Evolutionary conservation across 2,888 invertebrate genomes (phyloP), one percentile per base, ranked within the genome.

Genomic region (Ectemnius continuus): DNA sequence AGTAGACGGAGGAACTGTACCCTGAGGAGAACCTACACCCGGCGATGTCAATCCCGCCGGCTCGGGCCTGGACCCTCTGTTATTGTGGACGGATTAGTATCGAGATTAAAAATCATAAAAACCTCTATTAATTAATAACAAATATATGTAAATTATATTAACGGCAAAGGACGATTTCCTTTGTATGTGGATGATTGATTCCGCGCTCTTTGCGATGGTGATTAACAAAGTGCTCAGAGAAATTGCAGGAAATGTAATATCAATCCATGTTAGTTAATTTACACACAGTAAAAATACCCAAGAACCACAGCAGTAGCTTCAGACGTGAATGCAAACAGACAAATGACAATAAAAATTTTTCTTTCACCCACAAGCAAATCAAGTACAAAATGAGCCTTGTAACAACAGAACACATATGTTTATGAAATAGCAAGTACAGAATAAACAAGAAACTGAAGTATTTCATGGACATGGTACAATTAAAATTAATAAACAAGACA

Each of bases 41-140:
- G 93, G 52, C n/a, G 52, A 91, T 85, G 94, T 94, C 93, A 96
- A 95, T 85, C 95, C 96, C 80, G 86, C 79, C 73, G 86, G 85
- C 75, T 87, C 88, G 91, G 95, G 94, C 88, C 96, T 95, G 86
- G 96, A 94, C 88, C 95, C 97, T 94, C 97, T 97, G 91, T 88
- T 86, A 87, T 87, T 86, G 75, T 78, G 70, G 76, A 71, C 73
- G 58, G 57, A 83, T 83, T 83, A 83, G 83, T 84, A 79, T 67
- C 64, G 69, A 73, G 57, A 70, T 72, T 57, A 62, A 61, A 47
- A 68, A 73, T 66, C 23, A 46, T 57, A 45, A 62, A 68, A 70
- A 20, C 47, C 65, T 47, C n/a, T 70, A 61, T 11, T 6, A 5
- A 47, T 60, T 45, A 46, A 23, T 61, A 47, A 8, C 8, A 8